Evolutionary conservation across 2,113 vertebrate genomes (phyloP).

Genomic region (Hippocampus zosterae): DNA sequence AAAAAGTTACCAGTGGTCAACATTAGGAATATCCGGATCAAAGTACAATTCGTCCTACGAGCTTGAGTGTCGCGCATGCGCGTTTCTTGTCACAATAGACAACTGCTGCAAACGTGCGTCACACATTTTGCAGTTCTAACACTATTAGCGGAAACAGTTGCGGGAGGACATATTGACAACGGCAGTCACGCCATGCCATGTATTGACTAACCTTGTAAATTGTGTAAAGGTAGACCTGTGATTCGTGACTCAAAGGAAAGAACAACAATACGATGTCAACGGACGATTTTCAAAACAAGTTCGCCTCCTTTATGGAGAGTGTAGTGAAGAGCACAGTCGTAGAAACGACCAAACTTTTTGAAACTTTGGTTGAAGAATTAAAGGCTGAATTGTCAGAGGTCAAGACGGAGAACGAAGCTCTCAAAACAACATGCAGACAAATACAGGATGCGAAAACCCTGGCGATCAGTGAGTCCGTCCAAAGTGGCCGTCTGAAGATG

Average conservation of each 20-base stretch:
- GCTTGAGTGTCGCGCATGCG: not conserved
- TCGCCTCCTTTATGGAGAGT: constrained; percentile 62
- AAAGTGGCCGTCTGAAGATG: constrained; percentile 1
- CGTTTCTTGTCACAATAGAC: not conserved
- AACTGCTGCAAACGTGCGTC: constrained; percentile 29
- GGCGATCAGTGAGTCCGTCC: not conserved
- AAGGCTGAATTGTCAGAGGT: constrained; percentile 61
- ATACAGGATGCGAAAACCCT: constrained; percentile 20
- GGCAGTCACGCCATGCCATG: not conserved
- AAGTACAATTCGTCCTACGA: too few relatives aligned
- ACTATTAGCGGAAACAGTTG: constrained; percentile 11
- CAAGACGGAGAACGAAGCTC: constrained; percentile 61
- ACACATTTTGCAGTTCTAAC: constrained; percentile 1
- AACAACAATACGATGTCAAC: constrained; percentile 41
- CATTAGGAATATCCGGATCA: not conserved
- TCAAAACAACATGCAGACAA: constrained; percentile 45
- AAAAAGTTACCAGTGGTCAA: not conserved
- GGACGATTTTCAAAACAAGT: constrained; percentile 59
- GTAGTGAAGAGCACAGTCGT: constrained; percentile 58
- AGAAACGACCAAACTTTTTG: constrained; percentile 70
- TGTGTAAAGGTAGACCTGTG: fast-evolving
- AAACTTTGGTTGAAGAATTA: constrained; percentile 63
- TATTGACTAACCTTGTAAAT: not conserved
- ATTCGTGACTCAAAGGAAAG: not conserved
- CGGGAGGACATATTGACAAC: constrained; percentile 38